phyloP scores from a whole-genome alignment of 2,888 invertebrate species.

The Drosophila antonietae region DNA sequence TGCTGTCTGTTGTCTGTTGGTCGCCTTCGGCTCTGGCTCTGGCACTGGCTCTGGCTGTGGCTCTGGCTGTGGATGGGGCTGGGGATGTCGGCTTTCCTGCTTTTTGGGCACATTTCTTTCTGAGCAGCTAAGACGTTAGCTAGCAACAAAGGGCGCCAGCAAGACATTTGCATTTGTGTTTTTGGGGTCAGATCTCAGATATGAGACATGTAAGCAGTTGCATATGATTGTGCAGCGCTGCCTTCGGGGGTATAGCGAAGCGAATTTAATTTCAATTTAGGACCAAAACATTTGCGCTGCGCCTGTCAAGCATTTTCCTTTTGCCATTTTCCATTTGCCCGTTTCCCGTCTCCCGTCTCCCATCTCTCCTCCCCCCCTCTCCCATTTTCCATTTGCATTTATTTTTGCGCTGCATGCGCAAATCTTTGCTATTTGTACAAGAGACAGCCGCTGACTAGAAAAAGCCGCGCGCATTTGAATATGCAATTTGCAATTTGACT shows the following conservation, averaged over 20 bases:
- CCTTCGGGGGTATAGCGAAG: conserved; percentile 27
- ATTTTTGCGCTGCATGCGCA: conserved; percentile 76
- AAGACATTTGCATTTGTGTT: conserved; percentile 49
- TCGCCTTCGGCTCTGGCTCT: too few species aligned
- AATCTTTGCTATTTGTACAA: conserved; percentile 78
- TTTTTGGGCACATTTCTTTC: conserved; percentile 60
- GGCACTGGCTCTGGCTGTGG: conserved; percentile 50
- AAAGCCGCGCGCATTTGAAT: conserved; percentile 77
- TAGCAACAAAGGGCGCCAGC: conserved; percentile 9
- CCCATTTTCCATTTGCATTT: conserved; percentile 66
- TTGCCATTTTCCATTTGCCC: too few species aligned
- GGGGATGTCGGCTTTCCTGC: conserved; percentile 3
- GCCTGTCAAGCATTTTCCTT: conserved; percentile 60
- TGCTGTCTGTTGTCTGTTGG: too few species aligned
- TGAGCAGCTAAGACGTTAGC: conserved; percentile 37
- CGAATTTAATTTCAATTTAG: conserved; percentile 75
- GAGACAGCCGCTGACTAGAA: conserved; percentile 77
- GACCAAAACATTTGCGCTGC: conserved; percentile 68
- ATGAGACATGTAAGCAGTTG: conserved; percentile 53
- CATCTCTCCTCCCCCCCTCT: neutral
- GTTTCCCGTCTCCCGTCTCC: too few species aligned
- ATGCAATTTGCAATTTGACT: conserved; percentile 81
- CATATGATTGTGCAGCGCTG: conserved; percentile 40
- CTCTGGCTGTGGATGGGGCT: conserved; percentile 33
- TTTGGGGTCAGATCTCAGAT: conserved; percentile 60